Base-by-base conservation (phyloP, 2,113 vertebrate genomes). In the Xiphophorus hellerii region DNA sequence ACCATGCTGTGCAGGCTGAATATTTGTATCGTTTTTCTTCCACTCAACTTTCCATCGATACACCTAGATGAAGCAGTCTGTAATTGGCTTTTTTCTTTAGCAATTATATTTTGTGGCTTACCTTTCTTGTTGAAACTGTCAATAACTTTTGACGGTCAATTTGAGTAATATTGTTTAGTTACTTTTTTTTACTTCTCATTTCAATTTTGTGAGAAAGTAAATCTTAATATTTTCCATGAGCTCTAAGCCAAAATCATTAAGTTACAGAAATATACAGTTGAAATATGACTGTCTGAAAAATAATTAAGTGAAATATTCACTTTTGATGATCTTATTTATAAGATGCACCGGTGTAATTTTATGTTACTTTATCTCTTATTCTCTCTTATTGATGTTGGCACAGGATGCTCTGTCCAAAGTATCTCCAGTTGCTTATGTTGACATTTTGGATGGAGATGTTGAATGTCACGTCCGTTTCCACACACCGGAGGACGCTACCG, bases 381-480 rank as follows among this genome's bases (percentile, higher is more conserved):
- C 1, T 13, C 1, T 31, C 5, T 14, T n/a, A 4, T 39, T 28
- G 28, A 2, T 62, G 9, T 68, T 62, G 71, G 9, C 64, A 14
- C 51, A 99, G 98, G 96, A 97, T 35, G 87, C 90, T 14, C 84
- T 99, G 88, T 88, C 93, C 35, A 90, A 91, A 74, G 72, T 97
- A 42, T 95, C 96, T 28, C 90, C 95, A 17, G 98, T 97, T 74
- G 96, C 95, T 6, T 99, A 99, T 31, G 91, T 99, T 22, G 98
- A 99, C 86, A 92, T 96, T 87, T 78, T 98, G 62, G 96, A 98
- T 31, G 97, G 97, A 74, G 98, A 99, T 71, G 93, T 94, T 0
- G 98, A 99, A 42, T 97, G 97, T 31, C 94, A 97, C 5, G 91
- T 96, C 63, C 95, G 98, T 11, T 96, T 98, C 65, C 93, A 94